Evolutionary conservation across 92 coral and sea anemone species (phyloP).

Genomic region (Epizoanthus illoricatus): DNA sequence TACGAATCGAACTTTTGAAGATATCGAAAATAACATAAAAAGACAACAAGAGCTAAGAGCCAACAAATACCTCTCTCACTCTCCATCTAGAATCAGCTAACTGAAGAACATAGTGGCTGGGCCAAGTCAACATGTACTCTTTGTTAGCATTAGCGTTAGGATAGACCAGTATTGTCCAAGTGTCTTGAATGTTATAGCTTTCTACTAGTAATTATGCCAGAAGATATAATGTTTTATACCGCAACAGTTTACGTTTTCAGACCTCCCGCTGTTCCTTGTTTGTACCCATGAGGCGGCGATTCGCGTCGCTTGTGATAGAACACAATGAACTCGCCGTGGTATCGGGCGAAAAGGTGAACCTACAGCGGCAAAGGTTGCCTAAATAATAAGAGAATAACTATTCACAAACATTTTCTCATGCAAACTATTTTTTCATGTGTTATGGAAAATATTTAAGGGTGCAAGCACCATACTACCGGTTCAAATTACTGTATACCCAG

Average conservation of each 20-base stretch:
- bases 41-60: too few relatives aligned
- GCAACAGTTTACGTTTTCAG: background rate
- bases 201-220: background rate
- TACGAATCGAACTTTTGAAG: too few relatives aligned
- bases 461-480: too few relatives aligned
- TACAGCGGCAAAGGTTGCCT: background rate
- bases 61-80: too few relatives aligned
- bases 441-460: too few relatives aligned
- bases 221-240: background rate
- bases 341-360: background rate
- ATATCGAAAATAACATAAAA: too few relatives aligned
- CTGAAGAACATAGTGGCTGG: background rate
- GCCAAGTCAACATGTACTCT: too few relatives aligned
- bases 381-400: background rate
- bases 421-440: background rate
- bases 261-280: background rate
- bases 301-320: slow-evolving; percentile 2
- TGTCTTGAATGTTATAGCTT: background rate
- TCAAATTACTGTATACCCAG: too few relatives aligned
- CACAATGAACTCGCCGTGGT: background rate
- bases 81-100: too few relatives aligned
- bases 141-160: background rate
- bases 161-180: background rate
- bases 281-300: slow-evolving; percentile 14
- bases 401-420: background rate